phyloP scores from a whole-genome alignment of 53 echinoderm and acorn worm genomes.

The Patiria pectinifera region DNA sequence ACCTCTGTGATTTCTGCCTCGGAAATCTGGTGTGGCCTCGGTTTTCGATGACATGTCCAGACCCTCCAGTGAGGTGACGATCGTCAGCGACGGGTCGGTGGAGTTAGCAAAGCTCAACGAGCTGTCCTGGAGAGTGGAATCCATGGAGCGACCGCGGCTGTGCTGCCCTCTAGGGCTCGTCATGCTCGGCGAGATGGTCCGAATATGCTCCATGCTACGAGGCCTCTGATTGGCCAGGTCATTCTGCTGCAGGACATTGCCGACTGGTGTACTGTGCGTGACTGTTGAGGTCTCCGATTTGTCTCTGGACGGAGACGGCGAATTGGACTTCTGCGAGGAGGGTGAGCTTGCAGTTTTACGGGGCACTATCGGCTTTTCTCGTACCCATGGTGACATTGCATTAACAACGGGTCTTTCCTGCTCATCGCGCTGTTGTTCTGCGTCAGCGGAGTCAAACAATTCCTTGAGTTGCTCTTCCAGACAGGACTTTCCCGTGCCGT shows the following conservation, averaged over 20 bases:
- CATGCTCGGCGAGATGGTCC: constrained; percentile 27
- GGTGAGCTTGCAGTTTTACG: constrained; percentile 26
- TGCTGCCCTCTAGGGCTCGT: constrained; percentile 50
- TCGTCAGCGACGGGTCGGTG: constrained; percentile 72
- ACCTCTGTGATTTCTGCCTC: background rate
- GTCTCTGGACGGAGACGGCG: constrained; percentile 3
- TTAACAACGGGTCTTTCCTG: background rate
- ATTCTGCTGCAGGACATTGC: background rate
- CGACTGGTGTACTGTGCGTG: constrained; percentile 44
- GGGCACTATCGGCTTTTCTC: constrained; percentile 43
- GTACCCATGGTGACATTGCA: background rate
- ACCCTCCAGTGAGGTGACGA: constrained; percentile 92
- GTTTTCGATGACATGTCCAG: constrained; percentile 71
- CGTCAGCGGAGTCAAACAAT: constrained; percentile 62
- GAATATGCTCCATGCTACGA: constrained; percentile 62
- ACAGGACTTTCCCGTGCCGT: constrained; percentile 65
- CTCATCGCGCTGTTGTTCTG: background rate
- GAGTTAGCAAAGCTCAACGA: constrained; percentile 56
- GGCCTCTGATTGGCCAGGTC: constrained; percentile 54
- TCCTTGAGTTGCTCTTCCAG: constrained; percentile 79
- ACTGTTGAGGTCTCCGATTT: background rate
- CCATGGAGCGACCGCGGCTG: constrained; percentile 72
- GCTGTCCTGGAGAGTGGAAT: constrained; percentile 74
- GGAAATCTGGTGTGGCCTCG: constrained; percentile 16
- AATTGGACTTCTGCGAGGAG: constrained; percentile 25